Evolutionary conservation across 92 coral and sea anemone genomes (phyloP).

Genomic region (Phenganax stokvisi): DNA sequence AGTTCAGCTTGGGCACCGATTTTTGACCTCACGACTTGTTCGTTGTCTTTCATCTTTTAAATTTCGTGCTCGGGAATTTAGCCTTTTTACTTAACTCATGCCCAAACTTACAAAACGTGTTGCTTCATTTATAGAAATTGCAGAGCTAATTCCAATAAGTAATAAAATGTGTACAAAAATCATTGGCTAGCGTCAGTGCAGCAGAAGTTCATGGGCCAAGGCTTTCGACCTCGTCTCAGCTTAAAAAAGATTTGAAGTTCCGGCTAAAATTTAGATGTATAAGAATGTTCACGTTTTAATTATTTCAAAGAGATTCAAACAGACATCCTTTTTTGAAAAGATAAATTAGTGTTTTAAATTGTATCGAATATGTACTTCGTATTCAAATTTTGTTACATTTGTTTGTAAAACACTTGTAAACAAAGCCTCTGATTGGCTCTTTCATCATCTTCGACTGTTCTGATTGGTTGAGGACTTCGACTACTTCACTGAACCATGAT

Average conservation of each 20-base stretch:
- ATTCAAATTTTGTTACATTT: too few relatives aligned
- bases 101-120: not conserved
- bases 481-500: too few relatives aligned
- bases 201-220: not conserved
- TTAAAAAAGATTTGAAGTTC: not conserved
- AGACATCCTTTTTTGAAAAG: not conserved
- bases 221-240: not conserved
- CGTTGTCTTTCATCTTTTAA: too few relatives aligned
- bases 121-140: not conserved
- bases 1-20: not conserved
- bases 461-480: not conserved
- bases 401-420: not conserved
- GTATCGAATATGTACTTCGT: too few relatives aligned
- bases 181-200: not conserved
- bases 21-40: too few relatives aligned
- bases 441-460: not conserved
- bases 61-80: too few relatives aligned
- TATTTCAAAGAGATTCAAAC: too few relatives aligned
- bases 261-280: not conserved
- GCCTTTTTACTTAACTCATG: too few relatives aligned
- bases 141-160: not conserved
- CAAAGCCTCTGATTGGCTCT: constrained; percentile 9
- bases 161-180: not conserved
- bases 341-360: too few relatives aligned
- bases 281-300: not conserved